Conservation (phyloP, 2,888 invertebrate species). For the Ectropis crepuscularia region DNA sequence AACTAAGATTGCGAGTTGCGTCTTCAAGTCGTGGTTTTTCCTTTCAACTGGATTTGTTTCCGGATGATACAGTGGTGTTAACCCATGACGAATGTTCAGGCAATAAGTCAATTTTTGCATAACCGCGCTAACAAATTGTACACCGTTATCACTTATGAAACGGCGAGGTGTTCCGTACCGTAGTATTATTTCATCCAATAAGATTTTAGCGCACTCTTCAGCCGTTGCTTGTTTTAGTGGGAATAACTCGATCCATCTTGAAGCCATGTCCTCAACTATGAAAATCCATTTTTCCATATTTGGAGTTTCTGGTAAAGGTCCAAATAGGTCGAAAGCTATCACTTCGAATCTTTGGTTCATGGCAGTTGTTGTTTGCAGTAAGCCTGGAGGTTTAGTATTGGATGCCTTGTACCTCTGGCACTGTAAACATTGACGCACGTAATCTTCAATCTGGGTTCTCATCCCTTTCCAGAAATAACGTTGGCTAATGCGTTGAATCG, state of each 20-base stretch:
- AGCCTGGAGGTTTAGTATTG: constrained; percentile 53
- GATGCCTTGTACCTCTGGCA: constrained; percentile 54
- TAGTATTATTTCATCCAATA: constrained; percentile 55
- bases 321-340: constrained; percentile 52
- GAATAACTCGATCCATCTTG: constrained; percentile 44
- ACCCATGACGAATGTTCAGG: constrained; percentile 44
- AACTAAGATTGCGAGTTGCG: constrained; percentile 34
- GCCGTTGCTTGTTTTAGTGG: constrained; percentile 33
- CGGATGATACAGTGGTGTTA: constrained; percentile 55
- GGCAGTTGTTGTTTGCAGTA: constrained; percentile 49
- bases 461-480: constrained; percentile 49
- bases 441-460: no score
- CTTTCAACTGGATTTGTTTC: constrained; percentile 41
- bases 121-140: constrained; percentile 52
- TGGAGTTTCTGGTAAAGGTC: constrained; percentile 35
- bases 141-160: constrained; percentile 57
- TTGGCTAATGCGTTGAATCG: constrained; percentile 31
- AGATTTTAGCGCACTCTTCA: constrained; percentile 42
- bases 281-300: constrained; percentile 37
- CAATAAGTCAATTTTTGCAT: constrained; percentile 51
- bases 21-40: constrained; percentile 38
- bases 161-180: constrained; percentile 52
- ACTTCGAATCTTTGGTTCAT: constrained; percentile 47
- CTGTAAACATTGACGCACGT: no score
- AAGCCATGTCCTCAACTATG: constrained; percentile 38